Evolutionary conservation across 2,888 invertebrate species (phyloP), one percentile per base, ranked within the genome.

Genomic region (Drosophila kanekoi): DNA sequence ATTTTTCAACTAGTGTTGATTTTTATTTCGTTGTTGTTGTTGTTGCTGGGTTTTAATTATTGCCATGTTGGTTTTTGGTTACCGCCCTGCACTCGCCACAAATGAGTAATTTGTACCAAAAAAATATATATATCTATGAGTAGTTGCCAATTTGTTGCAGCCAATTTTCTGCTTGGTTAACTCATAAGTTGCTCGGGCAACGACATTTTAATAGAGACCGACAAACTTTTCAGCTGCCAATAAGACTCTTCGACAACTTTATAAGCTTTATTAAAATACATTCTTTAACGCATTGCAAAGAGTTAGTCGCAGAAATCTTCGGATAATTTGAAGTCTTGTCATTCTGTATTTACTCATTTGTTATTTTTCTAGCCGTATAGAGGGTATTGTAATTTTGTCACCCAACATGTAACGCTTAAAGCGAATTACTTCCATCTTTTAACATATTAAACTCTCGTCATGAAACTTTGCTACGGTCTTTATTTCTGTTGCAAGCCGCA

Each of bases 41-140:
- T 57, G 35, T 35, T 61, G 59, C 43, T 38, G 64, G 52, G 37
- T 57, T 86, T 87, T 82, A 82, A 82, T 82, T 87, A 87, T 72
- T 61, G 73, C 58, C 72, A 63, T 79, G 76, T 77, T 77, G 69
- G 72, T 60, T 69, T 60, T 45, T 48, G 45, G 59, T 47, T 59
- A 45, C 48, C 35, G 56, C 48, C 51, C 40, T 57, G 35, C 51
- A 45, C 49, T 32, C 4, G 56, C 68, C 72, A 40, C 78, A 88
- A 83, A 83, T 74, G 72, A 74, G 65, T 74, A 70, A 79, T 61
- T 81, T 67, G 48, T 48, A 33, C 38, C 23, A 57, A 56, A 62
- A 51, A 48, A 4, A 40, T 60, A 18, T 28, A 16, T 20, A 8
- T 53, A 64, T 64, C 4, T 58, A 67, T 64, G 52, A 54, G 52